Percentiles rank a stretch among this genome's conserved stretches.
These are phyloP conservation scores for Megalopta genalis DNA, from an alignment of 1,140 invertebrate species.

Conservation along the genomic window DNA sequence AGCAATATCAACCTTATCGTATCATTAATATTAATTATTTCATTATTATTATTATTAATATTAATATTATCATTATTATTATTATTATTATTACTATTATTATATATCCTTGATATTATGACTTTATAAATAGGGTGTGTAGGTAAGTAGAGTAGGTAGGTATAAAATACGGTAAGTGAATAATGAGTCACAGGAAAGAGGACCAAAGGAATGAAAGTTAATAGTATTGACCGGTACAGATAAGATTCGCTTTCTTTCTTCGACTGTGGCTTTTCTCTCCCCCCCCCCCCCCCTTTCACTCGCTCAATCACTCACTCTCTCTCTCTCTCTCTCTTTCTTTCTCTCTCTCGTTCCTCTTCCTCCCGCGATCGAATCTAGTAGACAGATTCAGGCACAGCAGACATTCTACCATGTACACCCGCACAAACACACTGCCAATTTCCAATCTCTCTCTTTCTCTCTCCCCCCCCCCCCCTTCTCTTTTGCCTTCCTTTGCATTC, in stretches of 20 bases:
- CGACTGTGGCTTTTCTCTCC: constrained; percentile 19
- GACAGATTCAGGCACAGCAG: background rate
- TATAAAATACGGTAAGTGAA: constrained; percentile 66
- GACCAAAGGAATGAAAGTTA: constrained; percentile 58
- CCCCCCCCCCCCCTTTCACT: background rate
- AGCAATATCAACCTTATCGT: constrained; percentile 80
- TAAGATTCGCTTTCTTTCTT: constrained; percentile 27
- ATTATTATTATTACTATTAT: constrained; percentile 70
- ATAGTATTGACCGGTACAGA: constrained; percentile 37
- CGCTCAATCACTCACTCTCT: background rate
- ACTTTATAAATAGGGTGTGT: constrained; percentile 80
- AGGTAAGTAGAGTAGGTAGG: constrained; percentile 68
- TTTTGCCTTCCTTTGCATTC: background rate
- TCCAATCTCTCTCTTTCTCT: background rate
- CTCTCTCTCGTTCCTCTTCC: constrained; percentile 17
- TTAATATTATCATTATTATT: constrained; percentile 73
- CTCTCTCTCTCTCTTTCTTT: constrained; percentile 14
- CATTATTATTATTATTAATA: constrained; percentile 39
- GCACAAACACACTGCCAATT: too few species aligned
- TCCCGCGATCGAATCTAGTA: constrained; percentile 17
- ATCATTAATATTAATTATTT: constrained; percentile 79
- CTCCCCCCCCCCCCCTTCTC: background rate
- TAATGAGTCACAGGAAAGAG: constrained; percentile 56
- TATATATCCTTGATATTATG: constrained; percentile 80
- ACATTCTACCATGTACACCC: too few species aligned